Evolutionary conservation across 1,140 invertebrate genomes (phyloP), one percentile per base, ranked within the genome.

Genomic region (Neoseiulus cucumeris): DNA sequence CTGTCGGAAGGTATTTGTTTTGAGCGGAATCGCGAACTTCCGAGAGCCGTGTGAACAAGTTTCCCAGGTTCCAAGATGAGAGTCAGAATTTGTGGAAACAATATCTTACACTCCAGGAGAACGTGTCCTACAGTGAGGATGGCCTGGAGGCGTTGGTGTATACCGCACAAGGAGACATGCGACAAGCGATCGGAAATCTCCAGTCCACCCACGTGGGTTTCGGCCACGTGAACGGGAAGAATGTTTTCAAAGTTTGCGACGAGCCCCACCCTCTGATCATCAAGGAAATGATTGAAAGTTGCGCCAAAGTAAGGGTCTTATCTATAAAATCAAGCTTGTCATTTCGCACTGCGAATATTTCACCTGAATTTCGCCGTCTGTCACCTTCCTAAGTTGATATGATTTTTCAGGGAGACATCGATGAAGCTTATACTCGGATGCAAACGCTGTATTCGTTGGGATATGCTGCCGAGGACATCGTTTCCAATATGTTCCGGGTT

Each of bases 171-270:
- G 96, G 96, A 1, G 96, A 99, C 75, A 91, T 99, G 87, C 81
- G 96, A 73, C 91, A 82, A 77, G 95, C 87, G 0, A 78, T 99
- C 17, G 99, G 99, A 77, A 99, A 99, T 81, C 76, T 99, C 28
- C 96, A 99, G 77, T 94, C 94, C 2, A 98, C 95, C 0, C 83
- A 83, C 45, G 91, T 96, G 76, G 94, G 94, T 28, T 98, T 96
- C 80, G 85, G 84, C 5, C 83, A 87, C 72, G 85, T 99, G 1
- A 93, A 85, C 69, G 84, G 85, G 67, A 86, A 91, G 72, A 94
- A 97, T 82, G 95, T 99, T n/a, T 98, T 98, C 73, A 98, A 98
- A 81, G 93, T 99, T 17, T 99, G 96, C 75, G 96, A 99, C 78
- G 94, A 99, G 75, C 95, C 96, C 0, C 93, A 98, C 81, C 96